Base-by-base conservation (phyloP, 1,140 invertebrate genomes). In the Bradysia coprophila region DNA sequence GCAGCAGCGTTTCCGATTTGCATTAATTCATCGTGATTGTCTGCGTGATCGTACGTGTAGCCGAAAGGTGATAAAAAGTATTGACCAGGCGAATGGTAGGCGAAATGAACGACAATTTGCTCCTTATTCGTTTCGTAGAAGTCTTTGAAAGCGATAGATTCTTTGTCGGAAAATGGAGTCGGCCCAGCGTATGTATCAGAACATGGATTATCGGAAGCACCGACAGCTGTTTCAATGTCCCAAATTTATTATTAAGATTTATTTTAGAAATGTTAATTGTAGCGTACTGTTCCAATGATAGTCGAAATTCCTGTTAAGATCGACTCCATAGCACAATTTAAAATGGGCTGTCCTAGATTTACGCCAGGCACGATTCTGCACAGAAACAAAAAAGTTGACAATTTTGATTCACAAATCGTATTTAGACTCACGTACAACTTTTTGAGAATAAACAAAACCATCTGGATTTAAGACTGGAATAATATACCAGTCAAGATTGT, bases 401-500 rank as follows among this genome's bases (percentile, higher is more conserved):
- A 22, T 13, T 33, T 4, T 38, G 32, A n/a, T n/a, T n/a, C n/a
- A n/a, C n/a, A n/a, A n/a, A n/a, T n/a, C 39, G 39, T 37, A 31
- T 32, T n/a, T 42, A 5, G 3, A 23, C n/a, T n/a, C n/a, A n/a
- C 32, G n/a, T 3, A 34, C n/a, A n/a, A n/a, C n/a, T n/a, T 13
- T 15, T 15, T 34, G 32, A 3, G 32, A 15, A 13, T 34, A 34
- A 34, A 16, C 3, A 34, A 15, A 81, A 11, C 81, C 79, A 60
- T 84, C 79, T 13, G 78, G 76, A 53, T 77, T 77, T 0, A 73
- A 44, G 2, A 65, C 49, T 1, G 75, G 73, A 8, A 78, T 57
- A 21, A 79, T 68, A 31, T 68, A 59, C 65, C 72, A 74, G 46
- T 75, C 67, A 24, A 73, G 69, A 3, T 62, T 62, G 21, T 64